Evolutionary conservation across 1,140 invertebrate species (phyloP).

Genomic region (Steinernema khuongi): DNA sequence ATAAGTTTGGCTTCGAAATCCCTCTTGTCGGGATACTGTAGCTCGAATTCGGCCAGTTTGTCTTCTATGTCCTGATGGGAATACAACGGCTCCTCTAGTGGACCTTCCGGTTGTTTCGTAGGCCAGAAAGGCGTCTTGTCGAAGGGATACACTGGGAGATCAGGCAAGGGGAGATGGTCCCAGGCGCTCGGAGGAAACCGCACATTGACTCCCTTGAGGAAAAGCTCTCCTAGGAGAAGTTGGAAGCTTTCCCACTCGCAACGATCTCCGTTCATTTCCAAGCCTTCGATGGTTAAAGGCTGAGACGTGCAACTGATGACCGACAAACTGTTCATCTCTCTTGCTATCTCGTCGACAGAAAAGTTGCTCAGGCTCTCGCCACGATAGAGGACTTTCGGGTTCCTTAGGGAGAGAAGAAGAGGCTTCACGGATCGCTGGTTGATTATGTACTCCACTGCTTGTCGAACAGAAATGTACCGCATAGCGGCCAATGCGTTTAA

Average conservation of each 20-base stretch:
- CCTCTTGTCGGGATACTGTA: conserved; percentile 5
- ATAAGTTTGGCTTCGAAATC: background rate
- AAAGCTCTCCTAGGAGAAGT: background rate
- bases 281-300: background rate
- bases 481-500: background rate
- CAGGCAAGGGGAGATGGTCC: background rate
- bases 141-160: conserved; percentile 28
- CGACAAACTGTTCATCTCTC: background rate
- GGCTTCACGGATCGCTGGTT: background rate
- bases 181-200: background rate
- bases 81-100: background rate
- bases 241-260: background rate
- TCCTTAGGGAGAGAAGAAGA: background rate
- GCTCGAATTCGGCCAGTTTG: background rate
- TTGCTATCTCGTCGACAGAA: background rate
- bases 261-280: background rate
- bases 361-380: background rate
- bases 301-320: background rate
- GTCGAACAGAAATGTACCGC: background rate
- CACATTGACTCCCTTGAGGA: background rate
- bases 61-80: background rate
- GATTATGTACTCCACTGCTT: background rate
- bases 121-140: conserved; percentile 29
- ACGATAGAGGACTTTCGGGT: background rate
- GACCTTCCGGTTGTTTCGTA: background rate